Base-by-base conservation (phyloP, 2,888 invertebrate species). In the Ichneumoninae sp. region DNA sequence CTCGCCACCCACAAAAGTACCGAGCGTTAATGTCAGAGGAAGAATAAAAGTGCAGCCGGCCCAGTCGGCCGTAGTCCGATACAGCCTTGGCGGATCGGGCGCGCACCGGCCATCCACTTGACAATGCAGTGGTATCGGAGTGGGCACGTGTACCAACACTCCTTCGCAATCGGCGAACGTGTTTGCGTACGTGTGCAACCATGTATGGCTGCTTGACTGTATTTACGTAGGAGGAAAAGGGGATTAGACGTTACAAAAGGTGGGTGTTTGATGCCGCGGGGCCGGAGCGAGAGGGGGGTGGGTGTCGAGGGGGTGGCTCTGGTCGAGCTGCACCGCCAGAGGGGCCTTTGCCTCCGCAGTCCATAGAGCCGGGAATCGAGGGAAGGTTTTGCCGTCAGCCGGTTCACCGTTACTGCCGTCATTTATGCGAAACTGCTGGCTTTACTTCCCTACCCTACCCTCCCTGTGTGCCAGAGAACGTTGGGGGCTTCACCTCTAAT, bases 401-500 rank as follows among this genome's bases (percentile, higher is more conserved):
- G 63, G 57, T 44, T 65, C 47, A 50, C 65, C 68, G 54, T 71
- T 66, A 66, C 40, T 26, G 70, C 47, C 66, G 69, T 74, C 80
- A 73, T 83, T 85, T 83, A 80, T 83, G 80, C 76, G 79, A 76
- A 76, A 76, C 83, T 80, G 71, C 74, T 76, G 47, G 65, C 54
- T 57, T 63, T 68, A 40, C n/a, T 50, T 22, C 44, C 26, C 19
- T 10, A 44, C 22, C 50, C 44, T 68, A 40, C 52, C 13, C 50
- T 22, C 44, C 26, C 19, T 10, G 68, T 30, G 50, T 52, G 60
- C 66, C 36, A 30, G 57, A 13, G 22, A 57, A 66, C 50, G 54
- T 19, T 54, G 47, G 71, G 76, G 83, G 85, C 85, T 85, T 85
- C 83, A 50, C 63, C 77, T 77, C 73, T 85, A 85, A 85, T 85